A percentile compares a stretch with the other conserved stretches of the same genome.
phyloP scores from a whole-genome alignment of 1,140 invertebrate species.

The Drosophila pallidifrons region DNA sequence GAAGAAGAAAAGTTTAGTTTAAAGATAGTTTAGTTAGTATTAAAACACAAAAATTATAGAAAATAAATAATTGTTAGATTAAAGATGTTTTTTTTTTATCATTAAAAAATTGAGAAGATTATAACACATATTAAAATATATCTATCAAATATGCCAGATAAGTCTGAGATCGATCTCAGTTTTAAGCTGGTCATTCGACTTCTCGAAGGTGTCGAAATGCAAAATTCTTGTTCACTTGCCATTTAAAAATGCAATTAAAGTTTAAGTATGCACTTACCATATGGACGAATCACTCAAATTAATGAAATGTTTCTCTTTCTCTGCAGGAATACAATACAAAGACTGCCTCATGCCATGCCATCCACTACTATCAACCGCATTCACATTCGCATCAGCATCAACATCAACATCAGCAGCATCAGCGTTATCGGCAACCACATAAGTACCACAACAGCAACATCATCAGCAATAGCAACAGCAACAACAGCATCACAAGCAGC shows the following conservation, averaged over 20 bases:
- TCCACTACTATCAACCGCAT: constrained; percentile 77
- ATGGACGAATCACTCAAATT: constrained; percentile 11
- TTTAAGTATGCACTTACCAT: not conserved
- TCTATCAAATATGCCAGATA: no score
- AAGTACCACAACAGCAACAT: constrained; percentile 35
- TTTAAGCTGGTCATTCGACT: no score
- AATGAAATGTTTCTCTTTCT: constrained; percentile 14
- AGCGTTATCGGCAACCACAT: constrained; percentile 3
- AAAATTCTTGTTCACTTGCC: no score
- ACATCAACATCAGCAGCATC: constrained; percentile 31
- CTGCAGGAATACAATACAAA: constrained; percentile 82
- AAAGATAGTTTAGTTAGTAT: no score
- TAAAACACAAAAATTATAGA: no score
- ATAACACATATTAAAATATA: no score
- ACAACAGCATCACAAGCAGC: constrained; percentile 41
- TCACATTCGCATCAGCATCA: constrained; percentile 1
- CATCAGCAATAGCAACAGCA: constrained; percentile 34
- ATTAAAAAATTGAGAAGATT: no score
- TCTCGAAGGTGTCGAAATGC: no score
- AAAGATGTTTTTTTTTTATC: no score
- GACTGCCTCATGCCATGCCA: constrained; percentile 84
- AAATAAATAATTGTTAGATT: no score
- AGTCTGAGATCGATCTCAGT: no score
- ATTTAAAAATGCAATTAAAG: not conserved
- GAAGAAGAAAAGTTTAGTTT: no score